phyloP scores from a whole-genome alignment of 2,888 invertebrate species.

The Oscheius sp. region DNA sequence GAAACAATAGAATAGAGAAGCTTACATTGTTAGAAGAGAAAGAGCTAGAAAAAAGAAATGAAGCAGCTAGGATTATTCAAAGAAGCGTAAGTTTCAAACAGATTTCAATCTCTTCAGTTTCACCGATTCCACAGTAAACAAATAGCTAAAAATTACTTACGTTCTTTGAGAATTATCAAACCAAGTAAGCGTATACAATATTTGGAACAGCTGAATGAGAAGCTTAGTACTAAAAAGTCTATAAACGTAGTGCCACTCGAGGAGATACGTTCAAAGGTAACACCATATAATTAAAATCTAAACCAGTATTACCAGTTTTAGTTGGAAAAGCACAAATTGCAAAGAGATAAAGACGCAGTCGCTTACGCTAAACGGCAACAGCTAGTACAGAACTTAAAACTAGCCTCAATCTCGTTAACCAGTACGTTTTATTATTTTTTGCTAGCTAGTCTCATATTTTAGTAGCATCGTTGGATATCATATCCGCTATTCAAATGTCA shows the following conservation, averaged over 20 bases:
- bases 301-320: not conserved
- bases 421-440: not conserved
- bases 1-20: not conserved
- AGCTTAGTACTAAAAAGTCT: constrained; percentile 8
- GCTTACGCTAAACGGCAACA: not conserved
- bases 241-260: constrained; percentile 10
- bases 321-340: not conserved
- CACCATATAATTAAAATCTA: not conserved
- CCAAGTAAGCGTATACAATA: constrained; percentile 14
- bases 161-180: not conserved
- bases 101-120: constrained; percentile 13
- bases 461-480: constrained; percentile 4
- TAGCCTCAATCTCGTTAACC: constrained; percentile 2
- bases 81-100: constrained; percentile 12
- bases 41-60: not conserved
- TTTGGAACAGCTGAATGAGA: constrained; percentile 22
- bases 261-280: constrained; percentile 16
- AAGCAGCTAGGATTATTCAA: constrained; percentile 23
- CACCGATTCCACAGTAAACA: not conserved
- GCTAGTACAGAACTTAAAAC: constrained; percentile 1
- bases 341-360: not conserved
- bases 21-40: not conserved
- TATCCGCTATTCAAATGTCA: not conserved
- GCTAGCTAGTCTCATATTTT: not conserved
- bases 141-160: not conserved